phyloP scores from a whole-genome alignment of 2,888 invertebrate species.

The Toxonevra muliebris region DNA sequence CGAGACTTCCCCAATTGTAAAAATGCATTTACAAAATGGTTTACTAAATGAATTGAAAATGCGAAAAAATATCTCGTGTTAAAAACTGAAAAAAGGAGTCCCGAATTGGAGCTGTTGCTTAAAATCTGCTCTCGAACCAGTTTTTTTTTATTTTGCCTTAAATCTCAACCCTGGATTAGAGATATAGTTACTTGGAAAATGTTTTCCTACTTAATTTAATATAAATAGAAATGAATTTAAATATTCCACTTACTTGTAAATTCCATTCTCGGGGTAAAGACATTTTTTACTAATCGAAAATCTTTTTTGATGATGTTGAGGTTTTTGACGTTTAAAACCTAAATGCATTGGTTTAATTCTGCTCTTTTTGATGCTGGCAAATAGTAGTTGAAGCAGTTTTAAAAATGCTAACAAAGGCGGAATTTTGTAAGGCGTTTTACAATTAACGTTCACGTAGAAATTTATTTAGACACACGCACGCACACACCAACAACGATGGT shows the following conservation, averaged over 20 bases:
- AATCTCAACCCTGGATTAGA: no score
- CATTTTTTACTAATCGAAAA: slow-evolving; percentile 65
- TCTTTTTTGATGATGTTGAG: slow-evolving; percentile 61
- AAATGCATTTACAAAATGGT: no score
- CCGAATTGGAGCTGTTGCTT: no score
- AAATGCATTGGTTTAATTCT: slow-evolving; percentile 67
- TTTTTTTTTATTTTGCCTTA: no score
- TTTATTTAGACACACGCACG: background rate
- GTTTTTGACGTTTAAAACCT: slow-evolving; percentile 67
- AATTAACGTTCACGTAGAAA: background rate
- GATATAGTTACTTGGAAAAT: no score
- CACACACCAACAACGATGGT: background rate
- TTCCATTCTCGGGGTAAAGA: slow-evolving; percentile 66
- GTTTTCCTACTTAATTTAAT: background rate
- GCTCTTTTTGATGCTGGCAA: slow-evolving; percentile 48
- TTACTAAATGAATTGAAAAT: no score
- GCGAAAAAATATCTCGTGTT: no score
- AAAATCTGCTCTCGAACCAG: no score
- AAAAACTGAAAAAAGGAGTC: no score
- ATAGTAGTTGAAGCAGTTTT: slow-evolving; percentile 34
- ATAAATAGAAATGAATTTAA: background rate
- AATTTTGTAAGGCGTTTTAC: slow-evolving; percentile 39
- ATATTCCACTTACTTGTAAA: slow-evolving; percentile 57
- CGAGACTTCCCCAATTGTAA: no score
- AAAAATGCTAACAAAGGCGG: slow-evolving; percentile 42